Percentiles rank a stretch among this genome's conserved stretches.
These are phyloP conservation scores for Matsumurasca onukii DNA, from an alignment of 1,140 invertebrate species.

Conservation along the genomic window DNA sequence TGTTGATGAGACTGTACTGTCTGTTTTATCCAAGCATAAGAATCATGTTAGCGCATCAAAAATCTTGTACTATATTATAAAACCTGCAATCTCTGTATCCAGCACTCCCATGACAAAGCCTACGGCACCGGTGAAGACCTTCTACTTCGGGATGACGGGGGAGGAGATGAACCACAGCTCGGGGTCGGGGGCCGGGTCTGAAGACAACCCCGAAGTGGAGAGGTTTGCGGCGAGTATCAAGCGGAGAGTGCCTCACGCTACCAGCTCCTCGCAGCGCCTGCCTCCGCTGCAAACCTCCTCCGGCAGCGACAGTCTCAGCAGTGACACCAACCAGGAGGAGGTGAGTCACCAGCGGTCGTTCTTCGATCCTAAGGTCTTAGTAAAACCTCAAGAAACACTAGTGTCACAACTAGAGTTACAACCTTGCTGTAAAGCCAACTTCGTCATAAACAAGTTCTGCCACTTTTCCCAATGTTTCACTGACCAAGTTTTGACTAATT, in stretches of 20 bases:
- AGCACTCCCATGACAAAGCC: constrained; percentile 12
- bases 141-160: constrained; percentile 76
- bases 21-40: too few relatives aligned
- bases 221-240: constrained; percentile 45
- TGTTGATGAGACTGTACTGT: too few relatives aligned
- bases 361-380: too few relatives aligned
- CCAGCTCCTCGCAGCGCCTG: neutral
- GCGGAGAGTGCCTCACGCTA: constrained; percentile 18
- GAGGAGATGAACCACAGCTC: constrained; percentile 34
- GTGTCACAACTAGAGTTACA: too few relatives aligned
- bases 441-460: too few relatives aligned
- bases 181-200: constrained; percentile 28
- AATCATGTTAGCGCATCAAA: too few relatives aligned
- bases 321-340: constrained; percentile 37
- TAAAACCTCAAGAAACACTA: too few relatives aligned
- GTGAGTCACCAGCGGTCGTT: neutral
- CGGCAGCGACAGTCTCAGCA: constrained; percentile 37
- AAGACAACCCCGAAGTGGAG: constrained; percentile 46
- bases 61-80: too few relatives aligned
- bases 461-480: too few relatives aligned
- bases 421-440: too few relatives aligned
- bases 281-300: constrained; percentile 32
- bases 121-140: constrained; percentile 59
- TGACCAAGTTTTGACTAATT: too few relatives aligned
- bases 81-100: too few relatives aligned